Conservation (phyloP, 2,888 invertebrate genomes). For the Epistrophe eligans region DNA sequence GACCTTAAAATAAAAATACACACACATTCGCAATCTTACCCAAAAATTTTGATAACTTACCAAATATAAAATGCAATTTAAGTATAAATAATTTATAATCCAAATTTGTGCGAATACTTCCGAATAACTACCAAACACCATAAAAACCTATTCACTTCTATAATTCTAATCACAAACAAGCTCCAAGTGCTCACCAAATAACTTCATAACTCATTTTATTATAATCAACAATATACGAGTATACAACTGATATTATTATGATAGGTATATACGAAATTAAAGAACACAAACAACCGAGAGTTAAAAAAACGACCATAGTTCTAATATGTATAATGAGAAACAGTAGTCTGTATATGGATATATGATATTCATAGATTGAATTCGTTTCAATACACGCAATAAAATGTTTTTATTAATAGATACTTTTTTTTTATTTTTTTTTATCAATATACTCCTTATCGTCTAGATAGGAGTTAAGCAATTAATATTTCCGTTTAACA, state of each 20-base stretch:
- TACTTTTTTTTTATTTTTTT: conserved; percentile 27
- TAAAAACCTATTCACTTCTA: conserved; percentile 66
- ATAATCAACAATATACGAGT: conserved; percentile 46
- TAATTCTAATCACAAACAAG: conserved; percentile 68
- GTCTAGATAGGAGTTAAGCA: conserved; percentile 53
- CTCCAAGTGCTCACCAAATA: conserved; percentile 50
- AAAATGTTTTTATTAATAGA: conserved; percentile 65
- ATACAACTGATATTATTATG: conserved; percentile 40
- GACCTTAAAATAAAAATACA: not conserved
- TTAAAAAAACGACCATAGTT: conserved; percentile 40
- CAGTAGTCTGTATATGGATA: conserved; percentile 61
- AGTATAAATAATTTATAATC: conserved; percentile 19
- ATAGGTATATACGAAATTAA: not conserved
- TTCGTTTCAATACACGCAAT: conserved; percentile 26
- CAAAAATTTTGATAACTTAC: conserved; percentile 1
- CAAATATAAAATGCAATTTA: conserved; percentile 1
- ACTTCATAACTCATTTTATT: conserved; percentile 27
- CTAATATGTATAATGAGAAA: conserved; percentile 59
- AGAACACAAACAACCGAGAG: conserved; percentile 3
- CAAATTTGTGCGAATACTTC: conserved; percentile 42
- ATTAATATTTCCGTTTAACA: conserved; percentile 62
- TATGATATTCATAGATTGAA: conserved; percentile 31
- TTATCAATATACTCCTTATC: conserved; percentile 68
- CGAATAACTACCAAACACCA: conserved; percentile 53
- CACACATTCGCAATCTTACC: not conserved